Percentiles rank a stretch among this genome's conserved stretches.
Conservation (phyloP, 2,797 vertebrate genomes). For the Phylloscopus collybita region DNA sequence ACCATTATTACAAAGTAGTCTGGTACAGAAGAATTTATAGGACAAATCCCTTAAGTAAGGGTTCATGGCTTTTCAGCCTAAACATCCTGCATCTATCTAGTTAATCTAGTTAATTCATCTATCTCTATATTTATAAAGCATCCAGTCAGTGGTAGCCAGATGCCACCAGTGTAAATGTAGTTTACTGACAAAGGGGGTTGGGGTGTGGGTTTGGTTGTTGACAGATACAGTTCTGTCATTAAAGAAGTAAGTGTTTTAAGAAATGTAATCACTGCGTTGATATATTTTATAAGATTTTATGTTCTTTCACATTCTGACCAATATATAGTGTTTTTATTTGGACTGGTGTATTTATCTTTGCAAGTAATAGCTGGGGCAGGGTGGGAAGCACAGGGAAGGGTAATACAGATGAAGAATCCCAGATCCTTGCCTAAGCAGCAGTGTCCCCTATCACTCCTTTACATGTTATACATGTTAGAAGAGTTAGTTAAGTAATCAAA, state of each 20-base stretch:
- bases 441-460: neutral
- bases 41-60: slow-evolving; percentile 60
- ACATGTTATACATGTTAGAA: neutral
- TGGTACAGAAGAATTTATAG: slow-evolving; percentile 49
- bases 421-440: neutral
- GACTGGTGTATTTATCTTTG: neutral
- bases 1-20: slow-evolving; percentile 37
- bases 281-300: neutral
- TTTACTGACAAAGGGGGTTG: slow-evolving; percentile 2
- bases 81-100: slow-evolving; percentile 32
- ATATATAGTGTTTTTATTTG: neutral
- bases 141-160: neutral
- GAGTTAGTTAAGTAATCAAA: neutral
- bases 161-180: neutral
- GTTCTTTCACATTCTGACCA: neutral
- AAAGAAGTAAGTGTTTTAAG: neutral
- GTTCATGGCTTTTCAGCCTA: slow-evolving; percentile 11
- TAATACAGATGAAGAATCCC: neutral
- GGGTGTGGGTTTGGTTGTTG: neutral
- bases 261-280: neutral
- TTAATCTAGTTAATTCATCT: slow-evolving; percentile 53
- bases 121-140: neutral
- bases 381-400: neutral
- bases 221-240: neutral
- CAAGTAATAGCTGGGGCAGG: neutral